These are phyloP conservation scores for Troilus luridus DNA, from an alignment of 2,888 invertebrate genomes.

Conservation along the genomic window DNA sequence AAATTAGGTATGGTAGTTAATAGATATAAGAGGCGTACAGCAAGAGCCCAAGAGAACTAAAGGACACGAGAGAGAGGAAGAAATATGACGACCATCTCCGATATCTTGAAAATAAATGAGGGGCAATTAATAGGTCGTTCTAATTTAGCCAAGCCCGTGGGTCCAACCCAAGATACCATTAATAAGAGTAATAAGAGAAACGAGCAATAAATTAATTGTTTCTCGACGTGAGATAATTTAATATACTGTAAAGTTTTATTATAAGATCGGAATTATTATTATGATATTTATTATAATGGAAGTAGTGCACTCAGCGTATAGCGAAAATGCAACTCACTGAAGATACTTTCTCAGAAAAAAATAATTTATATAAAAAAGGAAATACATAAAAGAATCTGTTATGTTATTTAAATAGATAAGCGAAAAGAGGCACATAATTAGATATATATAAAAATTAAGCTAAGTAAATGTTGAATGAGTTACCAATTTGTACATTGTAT, in stretches of 20 bases:
- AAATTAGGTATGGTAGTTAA: neutral
- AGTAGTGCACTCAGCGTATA: too few relatives aligned
- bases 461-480: too few relatives aligned
- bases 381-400: too few relatives aligned
- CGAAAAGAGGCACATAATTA: too few relatives aligned
- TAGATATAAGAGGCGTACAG: neutral
- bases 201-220: neutral
- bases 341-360: too few relatives aligned
- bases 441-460: too few relatives aligned
- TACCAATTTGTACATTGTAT: too few relatives aligned
- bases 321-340: too few relatives aligned
- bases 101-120: neutral
- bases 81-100: neutral
- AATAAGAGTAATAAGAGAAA: neutral
- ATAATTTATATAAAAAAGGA: too few relatives aligned
- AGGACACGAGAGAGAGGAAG: neutral
- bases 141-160: neutral
- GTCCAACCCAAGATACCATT: neutral
- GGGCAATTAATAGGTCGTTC: neutral
- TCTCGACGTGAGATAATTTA: neutral
- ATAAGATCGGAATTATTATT: too few relatives aligned
- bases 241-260: neutral
- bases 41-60: neutral
- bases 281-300: too few relatives aligned
- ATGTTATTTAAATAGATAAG: too few relatives aligned